Base-by-base conservation (phyloP, 1,140 invertebrate genomes). In the Drosophila santomea region DNA sequence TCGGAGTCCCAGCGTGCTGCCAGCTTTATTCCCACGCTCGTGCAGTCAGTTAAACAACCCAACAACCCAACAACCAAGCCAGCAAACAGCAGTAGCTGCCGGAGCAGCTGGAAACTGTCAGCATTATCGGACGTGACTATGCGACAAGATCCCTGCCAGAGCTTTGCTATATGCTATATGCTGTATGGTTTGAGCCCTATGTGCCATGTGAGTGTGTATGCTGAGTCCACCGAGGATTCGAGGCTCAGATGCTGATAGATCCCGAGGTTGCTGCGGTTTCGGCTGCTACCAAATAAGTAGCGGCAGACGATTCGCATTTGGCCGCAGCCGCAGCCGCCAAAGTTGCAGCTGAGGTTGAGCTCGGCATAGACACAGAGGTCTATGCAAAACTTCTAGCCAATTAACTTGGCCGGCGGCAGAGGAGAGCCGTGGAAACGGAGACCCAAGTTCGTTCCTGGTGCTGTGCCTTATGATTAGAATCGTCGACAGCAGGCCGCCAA, bases 361-460 rank as follows among this genome's bases (percentile, higher is more conserved):
- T 20, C 20, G 20, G 20, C 20, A 20, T 20, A 20, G 20, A 20
- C 20, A 20, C 2, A 20, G 20, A 20, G 20, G 20, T 79, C 84
- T 88, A 88, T 88, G 83, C 80, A 88, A 88, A 86, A 89, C 83
- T 88, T 88, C 83, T 88, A 88, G 76, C 83, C 83, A 88, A 88
- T 88, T 88, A 88, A 88, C 83, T 88, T 88, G 54, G 66, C 61
- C 47, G 64, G 41, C 72, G 59, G 75, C 60, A 63, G 48, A 35
- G 48, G 73, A 74, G 66, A 63, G 50, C 25, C 57, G 20, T 1
- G 2, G 20, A 20, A 2, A 20, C 20, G 10, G 43, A 45, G 43
- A 20, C 17, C 41, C 67, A 43, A 35, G 54, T 41, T 51, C 35
- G 61, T 58, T 67, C 48, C 72, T 45, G 61, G 60, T 77, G 81